Conservation (phyloP, 2,797 vertebrate species). For the Sebastes hopkinsi region DNA sequence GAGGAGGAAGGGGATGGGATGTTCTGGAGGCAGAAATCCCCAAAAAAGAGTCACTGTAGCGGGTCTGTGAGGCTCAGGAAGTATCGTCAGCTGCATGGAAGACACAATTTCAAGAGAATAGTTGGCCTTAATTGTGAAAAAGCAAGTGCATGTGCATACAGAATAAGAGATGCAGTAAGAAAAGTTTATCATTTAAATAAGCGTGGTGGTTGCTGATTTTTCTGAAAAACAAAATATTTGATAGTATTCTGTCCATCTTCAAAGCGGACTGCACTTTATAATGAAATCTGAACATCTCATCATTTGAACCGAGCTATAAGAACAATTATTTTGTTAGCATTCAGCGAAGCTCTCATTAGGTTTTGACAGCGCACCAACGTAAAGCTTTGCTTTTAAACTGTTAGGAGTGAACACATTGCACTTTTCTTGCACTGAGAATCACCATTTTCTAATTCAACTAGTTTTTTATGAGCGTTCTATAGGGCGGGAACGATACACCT, state of each 20-base stretch:
- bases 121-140: not conserved
- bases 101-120: not conserved
- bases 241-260: too few relatives aligned
- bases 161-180: not conserved
- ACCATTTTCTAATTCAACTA: conserved; percentile 19
- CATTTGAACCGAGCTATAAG: not conserved
- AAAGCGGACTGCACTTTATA: not conserved
- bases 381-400: conserved; percentile 18
- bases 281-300: conserved; percentile 14
- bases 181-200: not conserved
- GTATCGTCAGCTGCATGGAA: not conserved
- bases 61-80: conserved; percentile 12
- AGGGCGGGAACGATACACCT: too few relatives aligned
- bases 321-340: conserved; percentile 33
- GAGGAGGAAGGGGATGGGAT: conserved; percentile 19
- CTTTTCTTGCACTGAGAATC: conserved; percentile 5
- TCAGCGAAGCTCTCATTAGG: not conserved
- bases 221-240: too few relatives aligned
- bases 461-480: not conserved
- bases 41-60: conserved; percentile 24
- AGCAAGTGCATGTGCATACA: not conserved
- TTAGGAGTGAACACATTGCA: not conserved
- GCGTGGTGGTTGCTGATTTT: not conserved
- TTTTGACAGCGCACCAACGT: conserved; percentile 20
- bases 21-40: conserved; percentile 17